Conservation (phyloP, 2,797 vertebrate genomes). For the Rhabdomys pumilio region DNA sequence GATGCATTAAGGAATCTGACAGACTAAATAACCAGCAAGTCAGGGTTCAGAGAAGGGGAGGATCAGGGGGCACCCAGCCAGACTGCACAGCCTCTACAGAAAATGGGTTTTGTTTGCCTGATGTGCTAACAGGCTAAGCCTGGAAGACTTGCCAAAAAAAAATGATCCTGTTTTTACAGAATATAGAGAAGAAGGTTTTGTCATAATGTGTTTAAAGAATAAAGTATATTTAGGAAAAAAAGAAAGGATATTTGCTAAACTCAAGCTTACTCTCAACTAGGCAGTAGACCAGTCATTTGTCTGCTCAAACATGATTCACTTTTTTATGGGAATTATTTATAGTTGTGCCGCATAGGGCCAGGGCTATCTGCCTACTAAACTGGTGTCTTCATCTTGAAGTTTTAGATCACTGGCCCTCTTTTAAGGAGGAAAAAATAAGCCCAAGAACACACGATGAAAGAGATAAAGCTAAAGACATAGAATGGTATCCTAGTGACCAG, state of each 20-base stretch:
- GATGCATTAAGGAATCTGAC: background rate
- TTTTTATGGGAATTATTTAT: background rate
- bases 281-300: background rate
- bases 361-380: background rate
- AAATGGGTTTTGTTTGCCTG: background rate
- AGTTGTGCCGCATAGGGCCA: background rate
- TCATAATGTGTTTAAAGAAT: background rate
- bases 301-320: background rate
- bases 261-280: background rate
- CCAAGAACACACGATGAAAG: background rate
- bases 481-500: background rate
- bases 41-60: background rate
- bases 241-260: background rate
- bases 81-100: background rate
- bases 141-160: background rate
- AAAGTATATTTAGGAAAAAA: background rate
- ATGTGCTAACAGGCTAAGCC: background rate
- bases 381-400: background rate
- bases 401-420: background rate
- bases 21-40: background rate
- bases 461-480: background rate
- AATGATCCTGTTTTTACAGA: slow-evolving; percentile 5
- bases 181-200: background rate
- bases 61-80: background rate
- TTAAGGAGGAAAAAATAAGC: background rate